phyloP scores from a whole-genome alignment of 23 tunicate species.

The Ciona savignyi region DNA sequence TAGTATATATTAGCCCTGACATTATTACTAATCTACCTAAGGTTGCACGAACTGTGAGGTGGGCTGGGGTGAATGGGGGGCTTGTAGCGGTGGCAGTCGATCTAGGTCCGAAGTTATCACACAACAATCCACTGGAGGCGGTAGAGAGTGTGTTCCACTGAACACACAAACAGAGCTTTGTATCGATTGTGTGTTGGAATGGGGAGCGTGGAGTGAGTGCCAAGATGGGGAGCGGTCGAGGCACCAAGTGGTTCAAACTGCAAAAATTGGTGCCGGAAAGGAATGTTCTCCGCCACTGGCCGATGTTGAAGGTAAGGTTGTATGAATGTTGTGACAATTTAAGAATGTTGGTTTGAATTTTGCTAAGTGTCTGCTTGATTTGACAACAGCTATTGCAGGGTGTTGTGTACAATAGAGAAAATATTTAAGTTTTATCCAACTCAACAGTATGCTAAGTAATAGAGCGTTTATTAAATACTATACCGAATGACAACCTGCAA shows the following conservation, averaged over 20 bases:
- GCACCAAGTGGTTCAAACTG: constrained; percentile 14
- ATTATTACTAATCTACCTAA: too few species aligned
- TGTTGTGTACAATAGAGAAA: too few species aligned
- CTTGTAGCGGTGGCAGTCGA: constrained; percentile 34
- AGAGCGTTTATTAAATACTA: too few species aligned
- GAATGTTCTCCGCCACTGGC: constrained; percentile 17
- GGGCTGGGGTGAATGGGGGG: constrained; percentile 72
- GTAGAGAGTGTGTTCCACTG: constrained; percentile 37
- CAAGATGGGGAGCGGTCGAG: constrained; percentile 24
- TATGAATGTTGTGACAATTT: too few species aligned
- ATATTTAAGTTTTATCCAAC: too few species aligned
- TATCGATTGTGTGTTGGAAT: constrained; percentile 43
- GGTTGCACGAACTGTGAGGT: constrained; percentile 59
- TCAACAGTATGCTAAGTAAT: too few species aligned
- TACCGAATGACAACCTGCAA: too few species aligned
- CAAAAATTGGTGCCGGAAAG: constrained; percentile 10
- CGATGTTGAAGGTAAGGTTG: constrained; percentile 22
- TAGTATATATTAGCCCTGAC: too few species aligned
- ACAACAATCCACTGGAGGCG: constrained; percentile 44
- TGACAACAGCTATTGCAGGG: neutral
- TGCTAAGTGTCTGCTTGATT: too few species aligned
- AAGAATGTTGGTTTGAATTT: too few species aligned
- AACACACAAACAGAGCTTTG: constrained; percentile 26
- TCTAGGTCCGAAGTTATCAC: constrained; percentile 24
- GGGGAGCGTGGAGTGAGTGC: constrained; percentile 57